These are phyloP conservation scores for Eupeodes latifasciatus DNA, from an alignment of 2,888 invertebrate species.

Conservation along the genomic window DNA sequence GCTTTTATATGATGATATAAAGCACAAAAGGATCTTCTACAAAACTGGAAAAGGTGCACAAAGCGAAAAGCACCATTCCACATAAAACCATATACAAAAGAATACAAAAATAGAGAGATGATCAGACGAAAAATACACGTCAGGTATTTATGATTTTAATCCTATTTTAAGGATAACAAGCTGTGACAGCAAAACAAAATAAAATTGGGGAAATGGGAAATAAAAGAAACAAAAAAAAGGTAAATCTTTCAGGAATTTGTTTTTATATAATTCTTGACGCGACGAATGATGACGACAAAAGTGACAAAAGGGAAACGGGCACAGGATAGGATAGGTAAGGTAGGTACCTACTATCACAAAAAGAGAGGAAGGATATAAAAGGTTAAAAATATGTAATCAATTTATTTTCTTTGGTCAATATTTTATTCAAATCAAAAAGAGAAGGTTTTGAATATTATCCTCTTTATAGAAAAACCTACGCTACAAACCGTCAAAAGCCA, in stretches of 20 bases:
- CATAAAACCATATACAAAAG: slow-evolving; percentile 5
- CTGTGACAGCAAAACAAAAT: slow-evolving; percentile 41
- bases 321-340: background rate
- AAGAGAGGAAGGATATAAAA: background rate
- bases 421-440: slow-evolving; percentile 71
- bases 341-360: no score
- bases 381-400: slow-evolving; percentile 68
- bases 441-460: background rate
- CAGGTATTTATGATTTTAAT: slow-evolving; percentile 74
- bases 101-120: slow-evolving; percentile 28
- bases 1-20: slow-evolving; percentile 49
- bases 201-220: background rate
- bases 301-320: background rate
- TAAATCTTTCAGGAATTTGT: slow-evolving; percentile 21
- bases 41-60: background rate
- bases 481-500: background rate
- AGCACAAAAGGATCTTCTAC: background rate
- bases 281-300: slow-evolving; percentile 7
- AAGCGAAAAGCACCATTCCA: background rate
- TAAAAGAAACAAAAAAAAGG: background rate
- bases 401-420: slow-evolving; percentile 63
- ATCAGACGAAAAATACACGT: slow-evolving; percentile 55
- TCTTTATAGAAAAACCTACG: slow-evolving; percentile 1
- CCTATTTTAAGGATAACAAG: slow-evolving; percentile 74
- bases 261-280: slow-evolving; percentile 11